phyloP scores from a whole-genome alignment of 1,140 invertebrate species.

The Samia ricini region DNA sequence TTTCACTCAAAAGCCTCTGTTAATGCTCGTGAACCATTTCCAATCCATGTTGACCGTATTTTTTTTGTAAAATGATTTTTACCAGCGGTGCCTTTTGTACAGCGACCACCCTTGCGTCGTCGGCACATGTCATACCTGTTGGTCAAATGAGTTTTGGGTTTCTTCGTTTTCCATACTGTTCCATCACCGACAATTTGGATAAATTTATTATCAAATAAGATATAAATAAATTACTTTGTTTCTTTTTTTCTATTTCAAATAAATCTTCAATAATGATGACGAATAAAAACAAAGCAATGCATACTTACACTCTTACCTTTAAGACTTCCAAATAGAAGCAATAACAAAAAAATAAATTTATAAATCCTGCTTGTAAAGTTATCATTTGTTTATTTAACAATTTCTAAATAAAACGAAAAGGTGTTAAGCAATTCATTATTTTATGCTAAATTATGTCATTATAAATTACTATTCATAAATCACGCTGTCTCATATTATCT shows the following conservation, averaged over 20 bases:
- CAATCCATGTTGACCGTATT: slow-evolving; percentile 40
- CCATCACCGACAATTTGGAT: slow-evolving; percentile 16
- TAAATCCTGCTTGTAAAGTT: background rate
- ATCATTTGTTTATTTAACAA: background rate
- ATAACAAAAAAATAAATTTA: slow-evolving; percentile 10
- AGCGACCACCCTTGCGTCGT: slow-evolving; percentile 94
- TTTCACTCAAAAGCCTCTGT: slow-evolving; percentile 62
- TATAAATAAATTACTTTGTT: background rate
- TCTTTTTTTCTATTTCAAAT: background rate
- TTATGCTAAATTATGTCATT: too few relatives aligned
- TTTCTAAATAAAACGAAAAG: background rate
- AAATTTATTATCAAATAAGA: slow-evolving; percentile 18
- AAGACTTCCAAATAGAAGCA: slow-evolving; percentile 16
- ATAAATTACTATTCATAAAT: background rate
- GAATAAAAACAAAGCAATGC: slow-evolving; percentile 38
- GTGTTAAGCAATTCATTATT: background rate
- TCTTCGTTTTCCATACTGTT: slow-evolving; percentile 40
- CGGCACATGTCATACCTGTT: slow-evolving; percentile 97
- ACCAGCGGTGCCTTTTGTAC: slow-evolving; percentile 97
- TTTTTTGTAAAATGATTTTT: slow-evolving; percentile 74
- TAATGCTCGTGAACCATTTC: slow-evolving; percentile 64
- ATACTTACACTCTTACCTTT: slow-evolving; percentile 43
- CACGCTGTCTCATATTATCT: background rate
- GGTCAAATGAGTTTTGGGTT: slow-evolving; percentile 62
- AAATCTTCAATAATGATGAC: slow-evolving; percentile 55